Evolutionary conservation across 2,113 vertebrate species (phyloP), one percentile per base, ranked within the genome.

Genomic region (Phylloscopus whistleri): DNA sequence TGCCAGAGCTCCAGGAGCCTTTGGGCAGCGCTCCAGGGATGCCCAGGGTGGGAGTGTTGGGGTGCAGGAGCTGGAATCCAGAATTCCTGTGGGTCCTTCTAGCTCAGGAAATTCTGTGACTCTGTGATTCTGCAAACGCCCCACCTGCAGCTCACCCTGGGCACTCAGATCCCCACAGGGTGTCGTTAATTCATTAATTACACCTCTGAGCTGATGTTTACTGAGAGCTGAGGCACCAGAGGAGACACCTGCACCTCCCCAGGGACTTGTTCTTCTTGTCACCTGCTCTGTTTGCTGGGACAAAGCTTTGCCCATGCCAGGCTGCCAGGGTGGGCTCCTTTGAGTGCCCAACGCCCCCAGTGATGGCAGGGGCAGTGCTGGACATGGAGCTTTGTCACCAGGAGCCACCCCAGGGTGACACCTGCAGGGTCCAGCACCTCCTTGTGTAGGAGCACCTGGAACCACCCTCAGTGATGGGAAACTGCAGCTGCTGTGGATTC

Each of bases 51-150:
- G 30, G 75, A 0, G 2, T 87, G 35, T 1, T 53, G 55, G 39
- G 48, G 39, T 14, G 0, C 3, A 0, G 21, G 43, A 3, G 7
- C 0, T 35, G 58, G 1, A 0, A n/a, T 58, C 6, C 13, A 19
- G 12, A 3, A 11, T 27, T 35, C 26, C 4, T 1, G 2, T 0
- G 60, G 18, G 35, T 31, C 21, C 17, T 14, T 59, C n/a, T 26
- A 81, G 31, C 27, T 12, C 37, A 58, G 44, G 12, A 5, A 0
- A 1, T 46, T 41, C 28, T 15, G 13, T 10, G 72, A 22, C 22
- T 18, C 60, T 67, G 2, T 26, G 15, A 31, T 37, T 86, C 13
- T 33, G 28, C 31, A 44, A 33, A 16, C 52, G 24, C 16, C 33
- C 9, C 22, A 31, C 37, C 26, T 11, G 5, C 5, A 74, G 78